Base-by-base conservation (phyloP, 1,140 invertebrate genomes). In the Heliconius eleuchia region DNA sequence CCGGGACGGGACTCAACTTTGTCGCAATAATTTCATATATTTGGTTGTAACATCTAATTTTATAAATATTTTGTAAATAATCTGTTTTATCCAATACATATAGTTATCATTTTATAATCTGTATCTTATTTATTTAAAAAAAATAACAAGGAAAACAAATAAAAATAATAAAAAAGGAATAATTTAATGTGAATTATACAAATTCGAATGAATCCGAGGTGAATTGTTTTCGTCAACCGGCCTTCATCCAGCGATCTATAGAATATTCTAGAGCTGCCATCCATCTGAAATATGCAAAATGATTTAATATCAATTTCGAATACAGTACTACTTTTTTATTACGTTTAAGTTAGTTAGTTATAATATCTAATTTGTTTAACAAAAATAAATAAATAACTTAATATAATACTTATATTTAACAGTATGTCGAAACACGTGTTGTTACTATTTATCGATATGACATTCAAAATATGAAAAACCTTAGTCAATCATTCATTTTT, bases 241-340 rank as follows among this genome's bases (percentile, higher is more conserved):
- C 97, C 95, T 98, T 98, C 90, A 99, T 98, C 98, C 98, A 99
- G 86, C 98, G 96, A 94, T 99, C 98, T 91, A 99, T 99, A 71
- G 98, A 99, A 90, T 98, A 99, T 93, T 99, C 98, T 85, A 99
- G 92, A 73, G 98, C 98, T 78, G 98, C 98, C 86, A 99, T 96
- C 98, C 98, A 99, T 89, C 98, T 99, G 94, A 46, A 96, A 97
- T 77, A 87, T 79, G 84, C 50, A 71, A 52, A 50, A 71, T 79
- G 9, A 73, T 71, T 34, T 34, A 34, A 34, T 34, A 34, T 34
- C 30, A 34, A 2, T 3, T 34, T 30, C 39, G 57, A 19, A 8
- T 46, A 76, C 1, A 39, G 9, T 30, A 77, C 23, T 30, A 77
- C 23, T 37, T 37, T 9, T 37, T 37, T 7, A 37, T 37, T 37